Conservation (phyloP, 92 coral and sea anemone species). For the Blastomussa wellsi region DNA sequence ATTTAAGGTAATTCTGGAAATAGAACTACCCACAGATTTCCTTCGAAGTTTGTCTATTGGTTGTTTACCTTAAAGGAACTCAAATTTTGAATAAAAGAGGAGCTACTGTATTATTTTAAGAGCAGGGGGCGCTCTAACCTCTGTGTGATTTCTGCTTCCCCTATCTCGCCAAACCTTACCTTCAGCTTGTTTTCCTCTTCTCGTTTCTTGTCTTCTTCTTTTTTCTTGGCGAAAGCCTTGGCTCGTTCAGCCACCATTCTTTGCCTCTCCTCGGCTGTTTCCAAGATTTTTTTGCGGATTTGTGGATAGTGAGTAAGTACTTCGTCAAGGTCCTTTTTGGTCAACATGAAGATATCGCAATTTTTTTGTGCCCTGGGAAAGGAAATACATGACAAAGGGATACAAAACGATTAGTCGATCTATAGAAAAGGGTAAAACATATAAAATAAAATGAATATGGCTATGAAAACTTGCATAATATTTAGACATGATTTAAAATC, state of each 20-base stretch:
- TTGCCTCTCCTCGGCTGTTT: conserved; percentile 85
- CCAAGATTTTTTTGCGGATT: conserved; percentile 76
- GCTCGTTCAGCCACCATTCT: conserved; percentile 80
- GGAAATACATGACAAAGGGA: not conserved
- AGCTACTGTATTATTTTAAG: too few relatives aligned
- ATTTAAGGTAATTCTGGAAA: too few relatives aligned
- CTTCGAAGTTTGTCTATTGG: too few relatives aligned
- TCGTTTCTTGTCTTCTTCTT: conserved; percentile 78
- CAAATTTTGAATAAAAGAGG: too few relatives aligned
- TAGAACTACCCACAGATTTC: too few relatives aligned
- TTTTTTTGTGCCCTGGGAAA: conserved; percentile 70
- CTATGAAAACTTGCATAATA: too few relatives aligned
- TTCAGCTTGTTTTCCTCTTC: conserved; percentile 62
- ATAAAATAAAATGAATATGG: too few relatives aligned
- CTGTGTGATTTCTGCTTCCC: too few relatives aligned
- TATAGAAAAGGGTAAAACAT: too few relatives aligned
- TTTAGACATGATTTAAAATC: too few relatives aligned
- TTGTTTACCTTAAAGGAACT: too few relatives aligned
- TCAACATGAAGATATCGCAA: conserved; percentile 79
- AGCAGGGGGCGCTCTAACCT: too few relatives aligned
- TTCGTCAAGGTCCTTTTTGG: conserved; percentile 80
- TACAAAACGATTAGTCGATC: not conserved
- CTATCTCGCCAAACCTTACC: not conserved
- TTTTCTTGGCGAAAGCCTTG: conserved; percentile 78
- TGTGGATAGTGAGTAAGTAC: conserved; percentile 86